These are phyloP conservation scores for Sycobia sp. DNA, from an alignment of 1,140 invertebrate species.

Conservation along the genomic window DNA sequence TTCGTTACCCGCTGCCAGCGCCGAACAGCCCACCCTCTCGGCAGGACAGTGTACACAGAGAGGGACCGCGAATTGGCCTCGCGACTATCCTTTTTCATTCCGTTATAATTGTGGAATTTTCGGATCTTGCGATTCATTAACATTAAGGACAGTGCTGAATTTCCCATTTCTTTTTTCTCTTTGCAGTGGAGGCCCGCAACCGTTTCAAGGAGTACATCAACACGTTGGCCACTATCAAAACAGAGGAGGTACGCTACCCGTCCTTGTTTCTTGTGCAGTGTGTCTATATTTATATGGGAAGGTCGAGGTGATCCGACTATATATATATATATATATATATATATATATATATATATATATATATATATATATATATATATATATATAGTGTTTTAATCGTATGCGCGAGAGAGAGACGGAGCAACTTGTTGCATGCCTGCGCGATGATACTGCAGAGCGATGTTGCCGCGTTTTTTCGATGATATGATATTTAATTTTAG, in stretches of 20 bases:
- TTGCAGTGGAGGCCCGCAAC: slow-evolving; percentile 80
- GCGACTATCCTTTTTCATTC: background rate
- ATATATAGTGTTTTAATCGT: background rate
- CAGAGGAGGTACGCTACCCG: slow-evolving; percentile 64
- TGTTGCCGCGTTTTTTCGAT: slow-evolving; percentile 43
- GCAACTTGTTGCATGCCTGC: slow-evolving; percentile 58
- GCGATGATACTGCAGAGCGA: no score
- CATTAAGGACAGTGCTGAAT: background rate
- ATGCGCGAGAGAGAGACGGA: slow-evolving; percentile 1
- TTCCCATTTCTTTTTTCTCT: slow-evolving; percentile 44
- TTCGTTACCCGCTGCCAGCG: background rate
- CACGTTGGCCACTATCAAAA: slow-evolving; percentile 81
- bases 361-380: no score
- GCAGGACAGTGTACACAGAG: no score
- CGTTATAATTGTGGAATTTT: slow-evolving; percentile 20
- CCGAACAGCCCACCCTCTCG: no score
- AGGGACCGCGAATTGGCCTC: no score
- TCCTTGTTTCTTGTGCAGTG: background rate
- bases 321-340: background rate
- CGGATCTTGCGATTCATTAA: background rate
- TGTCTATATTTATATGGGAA: background rate
- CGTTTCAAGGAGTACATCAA: slow-evolving; percentile 93
- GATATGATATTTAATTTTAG: slow-evolving; percentile 8
- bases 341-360: no score
- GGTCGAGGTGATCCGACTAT: background rate